These are phyloP conservation scores for Hyperopisus bebe DNA, from an alignment of 2,113 vertebrate genomes.

Conservation along the genomic window DNA sequence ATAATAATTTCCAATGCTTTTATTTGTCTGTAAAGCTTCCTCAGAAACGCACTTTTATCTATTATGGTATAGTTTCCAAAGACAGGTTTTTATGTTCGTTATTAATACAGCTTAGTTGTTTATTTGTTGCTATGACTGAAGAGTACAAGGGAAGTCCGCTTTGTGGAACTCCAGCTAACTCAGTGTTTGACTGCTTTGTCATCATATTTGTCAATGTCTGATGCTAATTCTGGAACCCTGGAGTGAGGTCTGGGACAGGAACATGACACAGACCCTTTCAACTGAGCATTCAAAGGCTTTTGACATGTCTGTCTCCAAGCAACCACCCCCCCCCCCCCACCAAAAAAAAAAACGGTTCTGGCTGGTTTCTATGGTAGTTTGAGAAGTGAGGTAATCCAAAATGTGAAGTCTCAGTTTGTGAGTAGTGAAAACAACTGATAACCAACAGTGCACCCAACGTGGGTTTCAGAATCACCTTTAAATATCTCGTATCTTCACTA, in stretches of 20 bases:
- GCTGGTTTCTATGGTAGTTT: background rate
- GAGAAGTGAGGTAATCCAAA: background rate
- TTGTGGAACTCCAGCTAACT: background rate
- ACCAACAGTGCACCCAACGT: background rate
- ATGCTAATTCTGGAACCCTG: background rate
- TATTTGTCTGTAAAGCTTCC: background rate
- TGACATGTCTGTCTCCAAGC: background rate
- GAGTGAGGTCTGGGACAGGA: background rate
- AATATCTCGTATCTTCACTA: background rate
- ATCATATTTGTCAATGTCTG: background rate
- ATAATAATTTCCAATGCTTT: background rate
- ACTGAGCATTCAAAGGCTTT: background rate
- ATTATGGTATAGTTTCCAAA: background rate
- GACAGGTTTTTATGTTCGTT: background rate
- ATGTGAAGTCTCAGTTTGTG: background rate
- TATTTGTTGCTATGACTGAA: background rate
- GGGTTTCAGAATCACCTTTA: background rate
- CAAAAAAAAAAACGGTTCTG: background rate
- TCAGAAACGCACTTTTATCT: background rate
- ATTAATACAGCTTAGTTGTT: background rate
- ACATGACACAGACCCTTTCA: background rate
- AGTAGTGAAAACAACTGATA: background rate
- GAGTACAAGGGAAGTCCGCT: background rate
- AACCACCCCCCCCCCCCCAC: background rate
- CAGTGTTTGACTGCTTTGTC: background rate